phyloP scores from a whole-genome alignment of 2,888 invertebrate genomes.

The Seira musarum region DNA sequence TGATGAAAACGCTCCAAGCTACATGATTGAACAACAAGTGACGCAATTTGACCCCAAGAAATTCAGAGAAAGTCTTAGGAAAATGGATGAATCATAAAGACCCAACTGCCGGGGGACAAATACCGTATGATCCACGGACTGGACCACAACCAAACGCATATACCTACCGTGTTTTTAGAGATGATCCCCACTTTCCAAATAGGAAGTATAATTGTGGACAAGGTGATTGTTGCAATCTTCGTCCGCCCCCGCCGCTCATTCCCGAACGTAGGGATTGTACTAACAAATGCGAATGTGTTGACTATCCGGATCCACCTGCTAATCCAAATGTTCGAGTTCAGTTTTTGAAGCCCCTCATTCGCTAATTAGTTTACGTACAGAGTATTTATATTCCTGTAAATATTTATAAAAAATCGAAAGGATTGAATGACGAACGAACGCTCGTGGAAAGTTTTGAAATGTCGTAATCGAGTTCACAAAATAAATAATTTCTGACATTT shows the following conservation, averaged over 20 bases:
- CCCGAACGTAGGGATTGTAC: neutral
- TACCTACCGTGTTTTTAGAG: slow-evolving; percentile 52
- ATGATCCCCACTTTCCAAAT: slow-evolving; percentile 62
- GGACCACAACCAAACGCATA: slow-evolving; percentile 65
- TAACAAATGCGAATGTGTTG: slow-evolving; percentile 52
- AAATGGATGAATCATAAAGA: slow-evolving; percentile 25
- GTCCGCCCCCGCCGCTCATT: slow-evolving; percentile 15
- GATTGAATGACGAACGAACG: too few species aligned
- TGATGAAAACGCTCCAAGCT: slow-evolving; percentile 22
- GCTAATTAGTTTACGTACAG: too few species aligned
- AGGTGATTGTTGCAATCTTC: slow-evolving; percentile 59
- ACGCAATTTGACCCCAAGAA: slow-evolving; percentile 26
- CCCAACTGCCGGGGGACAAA: slow-evolving; percentile 40
- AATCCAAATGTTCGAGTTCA: slow-evolving; percentile 40
- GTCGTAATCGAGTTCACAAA: too few species aligned
- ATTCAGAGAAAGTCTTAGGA: slow-evolving; percentile 14
- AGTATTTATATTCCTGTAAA: too few species aligned
- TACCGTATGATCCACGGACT: slow-evolving; percentile 59
- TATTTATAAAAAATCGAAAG: too few species aligned
- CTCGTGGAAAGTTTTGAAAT: too few species aligned
- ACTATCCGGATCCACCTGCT: slow-evolving; percentile 18
- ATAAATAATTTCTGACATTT: too few species aligned
- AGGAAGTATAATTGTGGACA: slow-evolving; percentile 64
- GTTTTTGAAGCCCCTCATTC: slow-evolving; percentile 23
- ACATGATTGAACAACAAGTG: slow-evolving; percentile 24